A percentile compares a stretch with the other conserved stretches of the same genome.
Conservation (phyloP, 2,113 vertebrate species). For the Nycticebus coucang region DNA sequence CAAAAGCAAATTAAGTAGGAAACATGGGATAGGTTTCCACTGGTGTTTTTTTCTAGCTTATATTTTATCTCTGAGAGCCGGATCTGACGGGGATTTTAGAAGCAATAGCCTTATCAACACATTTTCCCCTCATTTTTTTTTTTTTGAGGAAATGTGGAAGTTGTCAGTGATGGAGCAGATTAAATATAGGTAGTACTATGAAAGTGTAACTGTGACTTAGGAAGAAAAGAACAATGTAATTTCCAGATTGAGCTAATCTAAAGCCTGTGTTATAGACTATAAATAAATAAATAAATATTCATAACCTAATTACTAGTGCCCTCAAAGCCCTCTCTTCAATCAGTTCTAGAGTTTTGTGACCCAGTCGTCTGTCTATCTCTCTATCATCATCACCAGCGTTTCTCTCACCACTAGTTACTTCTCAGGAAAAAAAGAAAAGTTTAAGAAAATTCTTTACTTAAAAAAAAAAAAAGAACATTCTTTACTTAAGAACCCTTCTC, state of each 20-base stretch:
- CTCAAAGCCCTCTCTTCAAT: background rate
- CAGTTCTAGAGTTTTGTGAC: background rate
- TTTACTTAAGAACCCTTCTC: background rate
- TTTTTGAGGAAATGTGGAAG: background rate
- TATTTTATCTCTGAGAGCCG: background rate
- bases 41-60: background rate
- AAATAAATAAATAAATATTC: background rate
- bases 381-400: background rate
- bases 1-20: slow-evolving; percentile 37
- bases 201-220: background rate
- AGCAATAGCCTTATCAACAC: background rate
- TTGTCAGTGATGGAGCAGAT: background rate
- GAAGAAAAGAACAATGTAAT: background rate
- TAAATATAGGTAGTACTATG: background rate
- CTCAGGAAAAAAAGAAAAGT: background rate
- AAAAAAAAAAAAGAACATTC: background rate
- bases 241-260: background rate
- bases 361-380: background rate
- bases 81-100: background rate
- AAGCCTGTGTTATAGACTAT: slow-evolving; percentile 18
- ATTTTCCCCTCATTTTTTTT: slow-evolving; percentile 42
- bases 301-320: background rate
- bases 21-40: background rate
- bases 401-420: background rate
- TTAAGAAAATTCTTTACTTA: background rate